phyloP scores from a whole-genome alignment of 2,888 invertebrate genomes.

The Argyresthia albistria region DNA sequence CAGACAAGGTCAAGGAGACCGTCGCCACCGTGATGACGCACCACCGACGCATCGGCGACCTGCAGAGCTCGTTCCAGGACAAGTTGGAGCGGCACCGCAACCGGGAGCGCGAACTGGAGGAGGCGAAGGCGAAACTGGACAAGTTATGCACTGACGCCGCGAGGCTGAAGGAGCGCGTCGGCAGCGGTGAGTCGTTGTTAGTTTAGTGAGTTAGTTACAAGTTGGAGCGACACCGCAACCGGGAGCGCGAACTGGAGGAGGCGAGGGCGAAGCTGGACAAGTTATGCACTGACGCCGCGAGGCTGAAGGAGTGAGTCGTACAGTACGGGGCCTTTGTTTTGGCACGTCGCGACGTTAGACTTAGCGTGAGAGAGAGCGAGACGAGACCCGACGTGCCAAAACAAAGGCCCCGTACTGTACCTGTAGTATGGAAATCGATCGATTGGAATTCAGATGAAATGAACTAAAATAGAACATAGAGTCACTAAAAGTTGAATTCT shows the following conservation, averaged over 20 bases:
- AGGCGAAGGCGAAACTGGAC: constrained; percentile 55
- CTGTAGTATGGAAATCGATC: too few relatives aligned
- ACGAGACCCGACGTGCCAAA: too few relatives aligned
- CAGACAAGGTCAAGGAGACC: constrained; percentile 40
- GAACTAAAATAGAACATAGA: too few relatives aligned
- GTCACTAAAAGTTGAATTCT: too few relatives aligned
- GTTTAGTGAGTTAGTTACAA: constrained; percentile 21
- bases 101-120: constrained; percentile 59
- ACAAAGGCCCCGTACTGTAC: too few relatives aligned
- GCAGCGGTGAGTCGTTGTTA: constrained; percentile 47
- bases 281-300: constrained; percentile 42
- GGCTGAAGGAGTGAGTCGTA: too few relatives aligned
- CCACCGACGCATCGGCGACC: constrained; percentile 44
- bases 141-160: constrained; percentile 63
- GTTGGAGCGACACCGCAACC: constrained; percentile 55
- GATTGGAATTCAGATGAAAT: too few relatives aligned
- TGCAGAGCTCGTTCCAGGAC: constrained; percentile 41
- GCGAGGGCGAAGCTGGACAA: constrained; percentile 63
- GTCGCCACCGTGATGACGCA: constrained; percentile 35
- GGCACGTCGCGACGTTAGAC: too few relatives aligned
- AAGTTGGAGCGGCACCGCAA: constrained; percentile 60
- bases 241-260: constrained; percentile 59
- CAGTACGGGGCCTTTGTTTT: too few relatives aligned
- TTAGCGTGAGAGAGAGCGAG: too few relatives aligned
- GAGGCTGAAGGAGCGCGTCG: constrained; percentile 49